phyloP scores from a whole-genome alignment of 2,888 invertebrate genomes.

The Hydriomena furcata region DNA sequence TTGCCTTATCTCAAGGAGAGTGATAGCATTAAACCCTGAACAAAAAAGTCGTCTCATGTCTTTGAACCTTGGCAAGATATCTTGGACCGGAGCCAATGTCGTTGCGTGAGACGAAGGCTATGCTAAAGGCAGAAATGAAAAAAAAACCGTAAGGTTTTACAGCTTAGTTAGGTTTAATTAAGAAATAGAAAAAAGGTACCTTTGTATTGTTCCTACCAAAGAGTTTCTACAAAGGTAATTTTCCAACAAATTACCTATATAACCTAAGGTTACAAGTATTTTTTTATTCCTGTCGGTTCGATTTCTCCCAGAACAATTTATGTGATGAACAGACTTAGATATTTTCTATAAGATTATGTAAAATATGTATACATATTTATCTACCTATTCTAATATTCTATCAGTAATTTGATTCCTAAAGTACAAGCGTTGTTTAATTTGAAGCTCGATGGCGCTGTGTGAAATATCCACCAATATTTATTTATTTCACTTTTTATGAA shows the following conservation, averaged over 20 bases:
- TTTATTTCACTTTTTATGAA: too few species aligned
- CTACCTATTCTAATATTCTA: too few species aligned
- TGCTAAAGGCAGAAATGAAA: slow-evolving; percentile 52
- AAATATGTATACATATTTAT: too few species aligned
- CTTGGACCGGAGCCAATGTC: slow-evolving; percentile 73
- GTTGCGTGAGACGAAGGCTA: slow-evolving; percentile 58
- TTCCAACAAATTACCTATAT: not conserved
- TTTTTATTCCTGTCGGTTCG: too few species aligned
- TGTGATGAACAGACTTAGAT: too few species aligned
- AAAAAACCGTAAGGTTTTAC: slow-evolving; percentile 35
- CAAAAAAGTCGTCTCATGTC: slow-evolving; percentile 71
- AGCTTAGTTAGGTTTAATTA: slow-evolving; percentile 38
- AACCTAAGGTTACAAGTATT: too few species aligned
- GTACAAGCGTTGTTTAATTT: too few species aligned
- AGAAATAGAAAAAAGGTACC: slow-evolving; percentile 29
- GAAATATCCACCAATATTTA: too few species aligned
- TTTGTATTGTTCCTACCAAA: slow-evolving; percentile 1
- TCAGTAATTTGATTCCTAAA: too few species aligned
- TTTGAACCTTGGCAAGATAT: slow-evolving; percentile 79
- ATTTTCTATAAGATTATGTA: too few species aligned
- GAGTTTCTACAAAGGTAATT: not conserved
- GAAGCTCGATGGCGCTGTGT: too few species aligned
- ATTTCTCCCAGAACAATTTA: too few species aligned
- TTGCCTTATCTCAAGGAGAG: slow-evolving; percentile 74
- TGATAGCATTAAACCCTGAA: slow-evolving; percentile 65